Evolutionary conservation across 1,140 invertebrate species (phyloP).

Genomic region (Conus ventricosus): DNA sequence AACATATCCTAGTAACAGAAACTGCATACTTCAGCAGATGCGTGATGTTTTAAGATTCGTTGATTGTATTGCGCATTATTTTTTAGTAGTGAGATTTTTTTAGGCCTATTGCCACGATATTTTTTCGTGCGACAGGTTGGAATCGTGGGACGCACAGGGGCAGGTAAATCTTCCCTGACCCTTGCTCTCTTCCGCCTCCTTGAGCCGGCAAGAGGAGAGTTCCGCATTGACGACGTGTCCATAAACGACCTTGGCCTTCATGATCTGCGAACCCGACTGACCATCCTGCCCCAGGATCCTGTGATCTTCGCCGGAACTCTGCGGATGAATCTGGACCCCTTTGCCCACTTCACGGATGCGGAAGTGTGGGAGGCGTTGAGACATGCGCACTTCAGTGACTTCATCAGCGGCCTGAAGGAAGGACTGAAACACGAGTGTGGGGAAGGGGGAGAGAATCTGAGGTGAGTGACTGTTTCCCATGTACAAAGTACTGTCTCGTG

Average conservation of each 20-base stretch:
- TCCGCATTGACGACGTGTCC: conserved; percentile 83
- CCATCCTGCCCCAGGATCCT: conserved; percentile 76
- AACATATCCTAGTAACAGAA: no score
- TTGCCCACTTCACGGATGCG: conserved; percentile 82
- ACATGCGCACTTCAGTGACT: conserved; percentile 78
- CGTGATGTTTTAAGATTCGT: no score
- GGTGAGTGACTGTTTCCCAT: conserved; percentile 53
- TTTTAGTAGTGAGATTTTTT: no score
- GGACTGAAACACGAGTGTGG: conserved; percentile 69
- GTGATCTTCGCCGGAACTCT: conserved; percentile 89
- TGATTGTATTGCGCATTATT: no score
- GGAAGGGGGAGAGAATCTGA: conserved; percentile 75
- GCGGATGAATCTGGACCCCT: conserved; percentile 91
- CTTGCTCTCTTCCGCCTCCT: conserved; percentile 77
- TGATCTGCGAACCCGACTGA: conserved; percentile 65
- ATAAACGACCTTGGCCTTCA: conserved; percentile 81
- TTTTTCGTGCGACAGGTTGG: conserved; percentile 74
- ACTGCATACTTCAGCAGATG: no score
- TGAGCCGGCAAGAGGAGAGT: conserved; percentile 74
- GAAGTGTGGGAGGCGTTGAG: conserved; percentile 85
- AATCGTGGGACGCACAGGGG: conserved; percentile 80
- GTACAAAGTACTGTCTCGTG: no score
- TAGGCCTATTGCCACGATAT: no score
- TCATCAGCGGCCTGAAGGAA: conserved; percentile 64
- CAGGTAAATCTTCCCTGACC: conserved; percentile 91